phyloP scores from a whole-genome alignment of 2,797 vertebrate species.

The Ciconia nigra region DNA sequence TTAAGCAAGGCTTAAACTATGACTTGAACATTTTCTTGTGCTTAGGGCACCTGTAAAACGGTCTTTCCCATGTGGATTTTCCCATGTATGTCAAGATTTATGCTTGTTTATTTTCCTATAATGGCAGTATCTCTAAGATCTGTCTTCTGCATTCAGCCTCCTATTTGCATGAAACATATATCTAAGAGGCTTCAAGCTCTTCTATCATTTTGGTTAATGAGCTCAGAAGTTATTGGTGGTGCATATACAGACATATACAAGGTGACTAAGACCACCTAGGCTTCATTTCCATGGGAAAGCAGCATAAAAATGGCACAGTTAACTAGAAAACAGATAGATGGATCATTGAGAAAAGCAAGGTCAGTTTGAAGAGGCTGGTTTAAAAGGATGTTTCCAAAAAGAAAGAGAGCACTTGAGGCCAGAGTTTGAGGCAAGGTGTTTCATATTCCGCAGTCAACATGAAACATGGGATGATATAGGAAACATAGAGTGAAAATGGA shows the following conservation, averaged over 20 bases:
- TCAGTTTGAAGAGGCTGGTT: neutral
- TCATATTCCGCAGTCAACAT: neutral
- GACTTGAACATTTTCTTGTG: neutral
- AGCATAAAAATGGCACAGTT: neutral
- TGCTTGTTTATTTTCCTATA: neutral
- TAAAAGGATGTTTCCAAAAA: neutral
- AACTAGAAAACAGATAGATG: neutral
- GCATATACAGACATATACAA: neutral
- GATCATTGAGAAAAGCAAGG: neutral
- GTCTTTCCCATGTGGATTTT: neutral
- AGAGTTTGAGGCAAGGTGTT: neutral
- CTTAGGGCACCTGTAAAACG: neutral
- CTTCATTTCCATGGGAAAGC: neutral
- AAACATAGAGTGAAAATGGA: neutral
- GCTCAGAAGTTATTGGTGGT: neutral
- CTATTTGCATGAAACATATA: slow-evolving; percentile 6
- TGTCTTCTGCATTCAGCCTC: neutral
- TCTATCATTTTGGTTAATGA: neutral
- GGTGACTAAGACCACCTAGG: neutral
- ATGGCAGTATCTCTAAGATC: neutral
- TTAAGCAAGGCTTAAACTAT: neutral
- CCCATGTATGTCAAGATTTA: neutral
- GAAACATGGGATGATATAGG: neutral
- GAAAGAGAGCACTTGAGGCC: neutral
- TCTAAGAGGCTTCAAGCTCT: neutral